Base-by-base conservation (phyloP, 1,140 invertebrate genomes). In the Drosophila subpulchrella region DNA sequence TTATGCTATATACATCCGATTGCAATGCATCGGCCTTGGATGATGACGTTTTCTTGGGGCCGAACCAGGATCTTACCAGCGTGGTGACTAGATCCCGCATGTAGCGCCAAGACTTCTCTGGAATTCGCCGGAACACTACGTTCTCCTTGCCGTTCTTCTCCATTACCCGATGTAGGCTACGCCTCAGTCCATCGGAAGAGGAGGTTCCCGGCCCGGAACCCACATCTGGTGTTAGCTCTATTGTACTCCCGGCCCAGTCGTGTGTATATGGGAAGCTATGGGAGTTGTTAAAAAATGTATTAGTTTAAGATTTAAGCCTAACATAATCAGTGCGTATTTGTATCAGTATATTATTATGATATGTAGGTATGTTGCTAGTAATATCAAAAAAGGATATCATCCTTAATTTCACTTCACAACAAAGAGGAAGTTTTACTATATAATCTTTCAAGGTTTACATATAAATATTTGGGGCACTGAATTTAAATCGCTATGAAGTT, bases 1-100 rank as follows among this genome's bases (percentile, higher is more conserved):
- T 90, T 71, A 90, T 90, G 63, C 67, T 82, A 75, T 90, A 90
- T 15, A 90, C 63, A 76, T 90, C 79, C 53, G 81, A 79, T 67
- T 53, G 63, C 27, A 32, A 36, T 62, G 70, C 39, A 62, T 42
- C 47, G 36, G 63, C 44, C 6, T 34, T 41, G 27, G 61, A 36
- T 42, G 66, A 15, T 39, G 71, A 27, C n/a, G 54, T 5, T 54
- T 59, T 78, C 47, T 74, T 78, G 50, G 55, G 68, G 41, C 67
- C 81, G 27, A 89, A 90, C 61, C 68, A 41, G 53, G 75, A 78
- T 92, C 93, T 94, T 78, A 95, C 93, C 66, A 95, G 91, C 47
- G 95, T 95, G 38, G 94, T 95, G 38, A 95, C 93, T 13, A 94
- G 92, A 82, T 95, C 95, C 47, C 94, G 84, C 82, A 94, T 93